Evolutionary conservation across 2,113 vertebrate genomes (phyloP).

Genomic region (Sinosuthora webbiana): DNA sequence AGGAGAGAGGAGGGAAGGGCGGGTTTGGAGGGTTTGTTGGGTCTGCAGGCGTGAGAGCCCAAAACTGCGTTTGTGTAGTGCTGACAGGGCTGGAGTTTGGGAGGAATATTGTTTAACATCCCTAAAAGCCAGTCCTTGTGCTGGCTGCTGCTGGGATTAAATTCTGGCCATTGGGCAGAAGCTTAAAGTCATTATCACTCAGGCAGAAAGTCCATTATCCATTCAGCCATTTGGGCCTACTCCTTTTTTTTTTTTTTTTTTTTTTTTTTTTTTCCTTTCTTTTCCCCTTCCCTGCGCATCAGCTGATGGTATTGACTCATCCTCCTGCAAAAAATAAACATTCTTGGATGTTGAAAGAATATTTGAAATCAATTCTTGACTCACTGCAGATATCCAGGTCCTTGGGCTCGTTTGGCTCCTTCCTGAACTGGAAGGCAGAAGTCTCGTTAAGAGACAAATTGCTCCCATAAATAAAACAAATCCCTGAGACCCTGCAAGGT

Average conservation of each 20-base stretch:
- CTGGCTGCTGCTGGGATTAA: background rate
- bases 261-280: background rate
- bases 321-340: background rate
- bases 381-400: background rate
- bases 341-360: background rate
- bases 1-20: background rate
- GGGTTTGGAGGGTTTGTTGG: background rate
- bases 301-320: constrained; percentile 9
- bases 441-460: background rate
- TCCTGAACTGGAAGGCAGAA: background rate
- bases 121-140: background rate
- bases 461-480: background rate
- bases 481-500: background rate
- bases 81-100: background rate
- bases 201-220: background rate
- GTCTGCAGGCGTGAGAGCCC: background rate
- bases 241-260: background rate
- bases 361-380: constrained; percentile 36
- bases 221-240: background rate
- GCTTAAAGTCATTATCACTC: background rate
- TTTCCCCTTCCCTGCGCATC: background rate
- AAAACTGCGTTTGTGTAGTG: background rate
- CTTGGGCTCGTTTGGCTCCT: background rate
- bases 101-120: background rate
- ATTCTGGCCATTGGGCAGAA: background rate